A percentile compares a stretch with the other conserved stretches of the same genome.
Evolutionary conservation across 2,113 vertebrate species (phyloP).

Genomic region (Hippolais icterina): DNA sequence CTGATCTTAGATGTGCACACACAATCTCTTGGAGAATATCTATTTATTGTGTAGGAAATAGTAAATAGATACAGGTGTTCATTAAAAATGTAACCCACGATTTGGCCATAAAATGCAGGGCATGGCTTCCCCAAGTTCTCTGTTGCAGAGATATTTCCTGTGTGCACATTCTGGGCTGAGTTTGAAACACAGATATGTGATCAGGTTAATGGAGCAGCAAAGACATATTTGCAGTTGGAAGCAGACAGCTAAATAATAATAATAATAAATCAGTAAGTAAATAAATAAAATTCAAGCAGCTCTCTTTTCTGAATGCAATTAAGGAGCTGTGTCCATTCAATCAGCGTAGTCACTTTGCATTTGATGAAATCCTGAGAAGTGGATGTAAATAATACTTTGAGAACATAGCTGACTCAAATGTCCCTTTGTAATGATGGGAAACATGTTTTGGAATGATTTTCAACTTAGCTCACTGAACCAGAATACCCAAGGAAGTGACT

Average conservation of each 20-base stretch:
- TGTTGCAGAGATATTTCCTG: neutral
- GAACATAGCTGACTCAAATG: neutral
- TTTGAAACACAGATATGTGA: neutral
- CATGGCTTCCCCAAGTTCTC: neutral
- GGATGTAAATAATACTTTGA: neutral
- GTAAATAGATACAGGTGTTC: neutral
- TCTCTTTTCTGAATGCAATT: neutral
- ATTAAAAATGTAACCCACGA: neutral
- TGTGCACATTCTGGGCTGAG: neutral
- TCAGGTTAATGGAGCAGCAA: constrained; percentile 23
- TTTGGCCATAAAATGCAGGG: neutral
- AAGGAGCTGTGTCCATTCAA: neutral
- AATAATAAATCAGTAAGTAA: constrained; percentile 40
- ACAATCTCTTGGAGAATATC: neutral
- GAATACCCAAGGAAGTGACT: neutral
- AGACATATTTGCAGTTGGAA: constrained; percentile 23
- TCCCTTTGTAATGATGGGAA: neutral
- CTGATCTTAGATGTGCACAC: neutral
- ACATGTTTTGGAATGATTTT: neutral
- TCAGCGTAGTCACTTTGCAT: neutral
- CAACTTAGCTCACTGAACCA: neutral
- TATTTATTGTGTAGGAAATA: neutral
- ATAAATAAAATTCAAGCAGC: constrained; percentile 12
- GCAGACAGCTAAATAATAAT: constrained; percentile 43
- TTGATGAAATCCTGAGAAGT: constrained; percentile 28